Base-by-base conservation (phyloP, 1,140 invertebrate genomes). In the Drosophila pachea region DNA sequence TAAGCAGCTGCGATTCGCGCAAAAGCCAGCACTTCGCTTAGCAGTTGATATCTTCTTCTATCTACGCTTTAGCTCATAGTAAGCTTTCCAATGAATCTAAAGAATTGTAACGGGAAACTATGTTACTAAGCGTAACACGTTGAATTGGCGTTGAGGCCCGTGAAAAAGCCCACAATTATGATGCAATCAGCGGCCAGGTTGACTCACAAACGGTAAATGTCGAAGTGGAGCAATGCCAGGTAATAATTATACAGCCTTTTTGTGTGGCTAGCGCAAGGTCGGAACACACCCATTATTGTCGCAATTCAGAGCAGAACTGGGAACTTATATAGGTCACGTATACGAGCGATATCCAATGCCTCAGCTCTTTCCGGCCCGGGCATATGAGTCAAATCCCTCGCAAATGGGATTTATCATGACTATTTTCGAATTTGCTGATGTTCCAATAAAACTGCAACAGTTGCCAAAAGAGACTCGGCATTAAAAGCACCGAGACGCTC, bases 401-500 rank as follows among this genome's bases (percentile, higher is more conserved):
- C 16, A 55, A 77, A 52, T 38, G 38, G 52, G 54, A 43, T 42
- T 43, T 31, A 40, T 32, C 33, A 33, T 32, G 33, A 29, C 7
- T 38, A 4, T 36, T 67, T 42, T 55, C 50, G 58, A 74, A 68
- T 71, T 22, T 68, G 58, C 61, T 82, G 64, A 83, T 78, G 83
- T 78, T 68, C 61, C 78, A 81, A 83, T 83, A 74, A 78, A 74
- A 50, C 49, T 33, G 48, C 29, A 74, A 82, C 0, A 47, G 58
- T 50, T 62, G 43, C 64, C 32, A 64, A 79, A 76, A 76, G 73
- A 7, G 42, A 22, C 22, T 1, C 22, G 68, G 68, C 58, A 49
- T 68, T 7, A 43, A 12, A 49, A 32, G 11, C 5, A 48, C 14
- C 4, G 22, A 22, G 22, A 29, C 14, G 40, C 40, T 52, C 65